A percentile compares a stretch with the other conserved stretches of the same genome.
These are phyloP conservation scores for Rhagoletis zephyria DNA, from an alignment of 1,140 invertebrate species.

Conservation along the genomic window DNA sequence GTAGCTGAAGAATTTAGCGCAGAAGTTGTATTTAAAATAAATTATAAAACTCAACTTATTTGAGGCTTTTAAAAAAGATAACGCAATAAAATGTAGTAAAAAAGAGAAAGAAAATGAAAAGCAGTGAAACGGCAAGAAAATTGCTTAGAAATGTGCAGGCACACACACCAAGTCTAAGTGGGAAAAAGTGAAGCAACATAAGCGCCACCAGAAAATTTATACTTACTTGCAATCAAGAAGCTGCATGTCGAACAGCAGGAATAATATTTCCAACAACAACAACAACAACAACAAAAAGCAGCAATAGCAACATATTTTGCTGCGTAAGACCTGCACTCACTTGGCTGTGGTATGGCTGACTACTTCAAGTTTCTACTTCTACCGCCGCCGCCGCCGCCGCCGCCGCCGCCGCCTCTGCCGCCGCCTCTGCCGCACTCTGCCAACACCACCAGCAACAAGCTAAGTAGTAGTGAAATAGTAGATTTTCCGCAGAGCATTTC, in stretches of 20 bases:
- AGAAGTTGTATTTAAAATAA: no score
- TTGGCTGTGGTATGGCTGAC: background rate
- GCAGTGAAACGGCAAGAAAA: background rate
- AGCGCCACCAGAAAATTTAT: background rate
- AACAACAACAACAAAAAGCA: background rate
- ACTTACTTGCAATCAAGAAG: no score
- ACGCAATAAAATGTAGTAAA: background rate
- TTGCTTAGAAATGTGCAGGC: background rate
- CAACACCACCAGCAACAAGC: background rate
- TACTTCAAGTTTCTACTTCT: background rate
- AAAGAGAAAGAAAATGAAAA: background rate
- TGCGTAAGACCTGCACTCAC: background rate
- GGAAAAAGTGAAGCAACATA: background rate
- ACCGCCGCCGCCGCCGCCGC: background rate
- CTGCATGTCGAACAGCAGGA: background rate
- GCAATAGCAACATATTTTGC: background rate
- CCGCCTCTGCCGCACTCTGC: background rate
- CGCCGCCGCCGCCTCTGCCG: no score
- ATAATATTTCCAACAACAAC: no score
- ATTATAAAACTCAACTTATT: no score
- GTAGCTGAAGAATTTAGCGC: no score
- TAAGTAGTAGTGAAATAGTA: slow-evolving; percentile 7
- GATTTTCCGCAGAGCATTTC: background rate
- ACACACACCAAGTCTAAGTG: background rate
- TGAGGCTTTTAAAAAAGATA: background rate